Evolutionary conservation across 2,888 invertebrate genomes (phyloP), one percentile per base, ranked within the genome.

Genomic region (Polymixis lichenea): DNA sequence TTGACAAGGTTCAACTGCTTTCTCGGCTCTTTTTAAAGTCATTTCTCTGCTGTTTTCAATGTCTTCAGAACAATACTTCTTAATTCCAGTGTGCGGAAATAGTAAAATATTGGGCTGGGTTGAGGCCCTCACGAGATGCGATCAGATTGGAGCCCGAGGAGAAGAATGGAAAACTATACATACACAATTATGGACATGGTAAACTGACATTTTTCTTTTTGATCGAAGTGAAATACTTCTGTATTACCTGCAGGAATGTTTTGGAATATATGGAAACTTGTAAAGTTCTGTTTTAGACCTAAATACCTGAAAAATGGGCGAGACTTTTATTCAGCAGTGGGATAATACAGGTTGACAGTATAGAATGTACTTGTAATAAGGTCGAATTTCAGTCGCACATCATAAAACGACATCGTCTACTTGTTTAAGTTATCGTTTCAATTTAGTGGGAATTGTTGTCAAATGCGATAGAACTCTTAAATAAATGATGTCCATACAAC

Each of bases 141-240:
- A 95, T 98, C 22, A 97, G 98, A 61, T 88, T 98, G 49, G 98
- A 98, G 87, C 87, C 95, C 0, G 97, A 98, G 88, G 86, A 91
- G n/a, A 88, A 87, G 51, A 82, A 91, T 75, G 96, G 91, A 87
- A 97, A 95, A 89, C 91, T 97, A 88, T 94, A 98, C 69, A 97
- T 98, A 80, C 98, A 98, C 91, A 98, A 98, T 94, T 98, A 98
- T 90, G 98, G 98, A 4, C 98, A 99, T 90, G 98, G 96, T 96
- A 88, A 79, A 25, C 17, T 11, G 43, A 49, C 32, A 25, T 25
- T 62, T 46, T 53, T 11, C 9, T 32, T 17, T 28, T n/a, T 32
- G 17, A 1, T n/a, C 9, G 9, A 25, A 25, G 19, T 32, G 9
- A 72, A 66, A 49, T 28, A 28, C 22, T 49, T 51, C 2, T 28